These are phyloP conservation scores for Takifugu ocellatus DNA, from an alignment of 2,797 vertebrate species.

Conservation along the genomic window DNA sequence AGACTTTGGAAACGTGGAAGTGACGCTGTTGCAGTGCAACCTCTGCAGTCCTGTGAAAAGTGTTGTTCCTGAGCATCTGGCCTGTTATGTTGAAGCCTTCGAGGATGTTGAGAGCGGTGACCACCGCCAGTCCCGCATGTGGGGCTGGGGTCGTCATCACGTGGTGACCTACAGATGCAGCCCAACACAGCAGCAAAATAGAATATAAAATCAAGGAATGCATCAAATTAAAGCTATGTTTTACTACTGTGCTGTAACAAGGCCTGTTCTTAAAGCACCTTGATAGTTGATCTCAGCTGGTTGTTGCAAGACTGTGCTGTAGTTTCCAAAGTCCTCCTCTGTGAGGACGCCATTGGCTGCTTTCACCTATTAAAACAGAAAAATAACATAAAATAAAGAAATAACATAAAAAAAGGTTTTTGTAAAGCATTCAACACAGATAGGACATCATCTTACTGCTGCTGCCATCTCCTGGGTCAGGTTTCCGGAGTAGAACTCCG, in stretches of 20 bases:
- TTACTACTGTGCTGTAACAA: too few relatives aligned
- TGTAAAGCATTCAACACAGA: not conserved
- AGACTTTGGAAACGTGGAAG: too few relatives aligned
- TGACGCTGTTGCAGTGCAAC: constrained; percentile 58
- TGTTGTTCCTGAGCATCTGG: constrained; percentile 77
- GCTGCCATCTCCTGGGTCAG: constrained; percentile 87
- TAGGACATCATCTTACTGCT: constrained; percentile 73
- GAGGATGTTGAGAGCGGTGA: constrained; percentile 93
- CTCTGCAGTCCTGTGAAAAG: constrained; percentile 92
- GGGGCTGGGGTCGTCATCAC: constrained; percentile 89
- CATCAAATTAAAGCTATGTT: not conserved
- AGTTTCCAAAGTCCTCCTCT: constrained; percentile 92
- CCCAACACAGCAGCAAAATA: not conserved
- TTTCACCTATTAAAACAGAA: constrained; percentile 76
- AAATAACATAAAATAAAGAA: not conserved
- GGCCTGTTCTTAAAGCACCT: constrained; percentile 71
- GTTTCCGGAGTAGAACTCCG: constrained; percentile 88
- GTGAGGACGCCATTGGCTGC: constrained; percentile 83
- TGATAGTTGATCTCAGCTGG: constrained; percentile 86
- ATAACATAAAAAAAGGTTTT: not conserved
- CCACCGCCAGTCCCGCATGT: constrained; percentile 88
- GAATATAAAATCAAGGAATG: not conserved
- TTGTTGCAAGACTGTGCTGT: constrained; percentile 82
- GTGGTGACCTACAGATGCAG: constrained; percentile 80
- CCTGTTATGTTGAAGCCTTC: constrained; percentile 92